These are phyloP conservation scores for Eupeodes corollae DNA, from an alignment of 1,140 invertebrate species.

Conservation along the genomic window DNA sequence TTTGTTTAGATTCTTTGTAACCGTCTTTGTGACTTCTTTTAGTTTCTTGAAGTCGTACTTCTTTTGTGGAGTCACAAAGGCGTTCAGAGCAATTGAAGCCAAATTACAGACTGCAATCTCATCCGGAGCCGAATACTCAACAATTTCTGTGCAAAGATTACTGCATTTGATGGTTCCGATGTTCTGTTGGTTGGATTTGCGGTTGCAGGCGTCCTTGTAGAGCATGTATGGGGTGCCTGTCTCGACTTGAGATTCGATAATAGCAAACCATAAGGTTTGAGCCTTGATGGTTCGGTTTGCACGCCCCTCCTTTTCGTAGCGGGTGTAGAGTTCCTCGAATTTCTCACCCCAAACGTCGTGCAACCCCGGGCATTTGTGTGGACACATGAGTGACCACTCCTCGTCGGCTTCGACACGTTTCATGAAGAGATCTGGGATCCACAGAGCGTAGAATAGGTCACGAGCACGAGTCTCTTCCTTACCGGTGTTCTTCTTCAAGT, in stretches of 20 bases:
- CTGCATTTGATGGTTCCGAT: conserved; percentile 97
- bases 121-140: conserved; percentile 83
- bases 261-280: conserved; percentile 84
- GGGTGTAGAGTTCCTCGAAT: conserved; percentile 81
- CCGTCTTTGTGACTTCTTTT: conserved; percentile 76
- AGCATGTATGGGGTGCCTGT: conserved; percentile 97
- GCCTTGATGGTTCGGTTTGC: conserved; percentile 72
- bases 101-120: conserved; percentile 98
- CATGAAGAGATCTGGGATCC: conserved; percentile 99
- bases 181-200: conserved; percentile 97
- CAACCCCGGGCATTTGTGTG: conserved; percentile 83
- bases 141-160: conserved; percentile 96
- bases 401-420: conserved; percentile 78
- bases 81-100: conserved; percentile 95
- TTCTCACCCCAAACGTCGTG: conserved; percentile 88
- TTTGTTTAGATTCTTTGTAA: conserved; percentile 90
- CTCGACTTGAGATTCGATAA: conserved; percentile 93
- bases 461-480: conserved; percentile 86
- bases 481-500: conserved; percentile 89
- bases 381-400: conserved; percentile 95
- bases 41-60: conserved; percentile 86
- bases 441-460: conserved; percentile 95
- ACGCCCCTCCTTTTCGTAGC: conserved; percentile 76
- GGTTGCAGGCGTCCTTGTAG: conserved; percentile 95
- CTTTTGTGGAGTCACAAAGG: conserved; percentile 74